Conservation (phyloP, 2,797 vertebrate genomes). For the Phataginus tricuspis region DNA sequence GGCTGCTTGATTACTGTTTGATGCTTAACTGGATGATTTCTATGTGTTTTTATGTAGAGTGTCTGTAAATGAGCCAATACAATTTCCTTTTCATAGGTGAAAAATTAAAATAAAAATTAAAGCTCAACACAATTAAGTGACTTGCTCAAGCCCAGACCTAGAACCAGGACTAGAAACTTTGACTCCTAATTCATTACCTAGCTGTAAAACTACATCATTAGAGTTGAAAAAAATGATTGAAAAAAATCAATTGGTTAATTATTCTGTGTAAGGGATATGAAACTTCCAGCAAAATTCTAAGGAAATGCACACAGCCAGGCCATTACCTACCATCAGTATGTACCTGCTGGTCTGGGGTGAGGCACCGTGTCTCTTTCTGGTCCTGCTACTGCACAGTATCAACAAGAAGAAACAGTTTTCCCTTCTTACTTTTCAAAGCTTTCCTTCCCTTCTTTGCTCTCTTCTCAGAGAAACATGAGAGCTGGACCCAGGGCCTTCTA, state of each 20-base stretch:
- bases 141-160: background rate
- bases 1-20: background rate
- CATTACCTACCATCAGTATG: background rate
- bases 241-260: background rate
- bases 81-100: background rate
- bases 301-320: background rate
- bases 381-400: background rate
- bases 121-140: background rate
- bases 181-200: background rate
- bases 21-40: background rate
- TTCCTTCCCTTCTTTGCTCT: background rate
- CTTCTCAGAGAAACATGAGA: background rate
- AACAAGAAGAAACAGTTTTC: background rate
- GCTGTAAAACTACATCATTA: background rate
- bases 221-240: too few species aligned
- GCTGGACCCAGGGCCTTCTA: background rate
- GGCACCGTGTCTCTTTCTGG: fast-evolving
- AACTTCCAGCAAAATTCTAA: background rate
- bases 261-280: background rate
- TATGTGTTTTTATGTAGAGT: background rate
- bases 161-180: background rate
- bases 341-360: background rate
- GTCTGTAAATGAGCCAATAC: background rate
- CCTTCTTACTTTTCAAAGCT: background rate
- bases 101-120: background rate